Evolutionary conservation across 37 sponge, comb jelly and placozoan species (phyloP), one percentile per base, ranked within the genome.

Genomic region (Cliona cf. orientalis): DNA sequence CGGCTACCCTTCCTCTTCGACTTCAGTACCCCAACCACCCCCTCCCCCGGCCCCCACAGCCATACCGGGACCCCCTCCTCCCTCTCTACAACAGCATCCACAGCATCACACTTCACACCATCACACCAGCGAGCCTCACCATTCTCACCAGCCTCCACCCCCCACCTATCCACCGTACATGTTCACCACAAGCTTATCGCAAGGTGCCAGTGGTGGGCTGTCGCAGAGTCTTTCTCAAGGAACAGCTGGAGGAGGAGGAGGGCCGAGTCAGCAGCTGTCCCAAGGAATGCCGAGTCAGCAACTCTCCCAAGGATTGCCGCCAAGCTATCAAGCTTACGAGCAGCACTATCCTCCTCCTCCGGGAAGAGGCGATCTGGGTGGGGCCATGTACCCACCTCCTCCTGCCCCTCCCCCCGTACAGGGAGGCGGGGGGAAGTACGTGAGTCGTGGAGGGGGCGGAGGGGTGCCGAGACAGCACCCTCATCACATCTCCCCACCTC

Each of bases 121-220:
- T 17, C 55, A 21, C 55, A 11, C 55, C 17, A 11, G 17, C 55
- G 17, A 49, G 17, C 49, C 49, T 32, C 7, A 7, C 25, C 34
- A 36, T 40, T 73, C 29, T 31, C 74, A 23, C 38, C 74, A 69
- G 22, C 70, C 62, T 17, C 62, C 62, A 5, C 70, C 35, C 25
- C 7, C 70, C 37, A 69, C 14, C 4, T 69, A 69, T 69, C n/a
- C n/a, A n/a, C n/a, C n/a, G n/a, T n/a, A n/a, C n/a, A n/a, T n/a
- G n/a, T n/a, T n/a, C n/a, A n/a, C n/a, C n/a, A n/a, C n/a, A n/a
- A n/a, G n/a, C n/a, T n/a, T n/a, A n/a, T n/a, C n/a, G n/a, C n/a
- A n/a, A n/a, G n/a, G n/a, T n/a, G n/a, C n/a, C n/a, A n/a, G n/a
- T n/a, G n/a, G n/a, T n/a, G n/a, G n/a, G n/a, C n/a, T n/a, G n/a